phyloP scores from a whole-genome alignment of 1,140 invertebrate genomes.

The Drosophila oshimai region DNA sequence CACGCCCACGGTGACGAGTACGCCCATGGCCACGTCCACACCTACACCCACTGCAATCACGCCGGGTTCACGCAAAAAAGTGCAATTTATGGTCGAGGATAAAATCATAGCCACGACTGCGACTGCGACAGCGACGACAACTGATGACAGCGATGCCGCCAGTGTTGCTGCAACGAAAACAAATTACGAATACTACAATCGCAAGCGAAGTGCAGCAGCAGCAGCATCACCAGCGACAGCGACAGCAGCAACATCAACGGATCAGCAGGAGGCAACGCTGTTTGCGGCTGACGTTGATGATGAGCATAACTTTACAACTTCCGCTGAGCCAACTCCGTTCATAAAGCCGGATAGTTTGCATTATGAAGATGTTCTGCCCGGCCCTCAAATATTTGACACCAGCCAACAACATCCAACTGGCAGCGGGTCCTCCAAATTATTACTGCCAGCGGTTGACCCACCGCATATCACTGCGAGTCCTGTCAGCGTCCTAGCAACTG shows the following conservation, averaged over 20 bases:
- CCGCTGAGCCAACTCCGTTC: slow-evolving; percentile 51
- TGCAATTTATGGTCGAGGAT: slow-evolving; percentile 86
- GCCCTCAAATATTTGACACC: slow-evolving; percentile 73
- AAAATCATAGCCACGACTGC: slow-evolving; percentile 79
- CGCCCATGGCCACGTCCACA: slow-evolving; percentile 34
- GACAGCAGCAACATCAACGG: slow-evolving; percentile 19
- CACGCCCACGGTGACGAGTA: neutral
- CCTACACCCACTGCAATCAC: slow-evolving; percentile 21
- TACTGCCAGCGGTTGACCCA: slow-evolving; percentile 50
- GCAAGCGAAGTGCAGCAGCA: slow-evolving; percentile 60
- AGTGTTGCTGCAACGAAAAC: slow-evolving; percentile 43
- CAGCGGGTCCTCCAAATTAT: slow-evolving; percentile 60
- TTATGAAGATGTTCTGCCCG: slow-evolving; percentile 73
- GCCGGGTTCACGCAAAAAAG: slow-evolving; percentile 83
- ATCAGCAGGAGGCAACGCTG: slow-evolving; percentile 35
- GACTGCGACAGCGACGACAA: slow-evolving; percentile 51
- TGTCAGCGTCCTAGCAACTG: slow-evolving; percentile 62
- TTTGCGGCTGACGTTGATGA: slow-evolving; percentile 61
- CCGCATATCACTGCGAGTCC: slow-evolving; percentile 63
- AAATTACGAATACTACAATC: slow-evolving; percentile 80
- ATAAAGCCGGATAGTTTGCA: slow-evolving; percentile 70
- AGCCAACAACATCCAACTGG: too few relatives aligned
- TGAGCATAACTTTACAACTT: slow-evolving; percentile 76
- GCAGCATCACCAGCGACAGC: slow-evolving; percentile 13
- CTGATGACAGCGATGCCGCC: slow-evolving; percentile 61